A percentile compares a stretch with the other conserved stretches of the same genome.
Conservation (phyloP, 2,113 vertebrate species). For the Bombycilla garrulus region DNA sequence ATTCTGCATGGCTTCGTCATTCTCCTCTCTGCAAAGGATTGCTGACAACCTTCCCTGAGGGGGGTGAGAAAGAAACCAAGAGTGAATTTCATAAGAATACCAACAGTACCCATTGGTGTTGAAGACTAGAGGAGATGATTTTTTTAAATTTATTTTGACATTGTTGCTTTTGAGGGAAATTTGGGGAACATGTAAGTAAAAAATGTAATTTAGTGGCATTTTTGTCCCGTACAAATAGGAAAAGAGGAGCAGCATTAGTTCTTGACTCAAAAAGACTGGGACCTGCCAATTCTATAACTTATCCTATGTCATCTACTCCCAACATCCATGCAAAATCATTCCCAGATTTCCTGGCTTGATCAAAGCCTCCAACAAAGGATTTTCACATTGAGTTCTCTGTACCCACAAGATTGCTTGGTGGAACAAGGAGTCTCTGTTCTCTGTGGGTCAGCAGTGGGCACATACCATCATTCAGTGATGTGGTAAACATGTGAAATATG, state of each 20-base stretch:
- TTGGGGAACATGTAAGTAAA: neutral
- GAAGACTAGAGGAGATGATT: neutral
- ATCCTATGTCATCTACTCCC: neutral
- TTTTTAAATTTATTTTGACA: neutral
- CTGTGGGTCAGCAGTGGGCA: neutral
- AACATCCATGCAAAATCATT: neutral
- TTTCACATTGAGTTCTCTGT: neutral
- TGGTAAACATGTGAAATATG: neutral
- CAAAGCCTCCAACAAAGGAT: neutral
- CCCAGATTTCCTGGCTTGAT: neutral
- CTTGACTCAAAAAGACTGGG: neutral
- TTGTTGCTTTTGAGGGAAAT: neutral
- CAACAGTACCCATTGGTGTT: too few species aligned
- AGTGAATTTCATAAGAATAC: neutral
- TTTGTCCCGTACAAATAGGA: neutral
- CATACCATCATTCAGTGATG: neutral
- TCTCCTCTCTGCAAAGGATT: neutral
- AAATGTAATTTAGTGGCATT: neutral
- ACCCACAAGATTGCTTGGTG: neutral
- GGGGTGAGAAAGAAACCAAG: accelerated
- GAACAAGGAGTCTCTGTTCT: neutral
- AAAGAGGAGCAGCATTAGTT: neutral
- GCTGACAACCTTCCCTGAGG: neutral
- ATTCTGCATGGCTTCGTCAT: neutral
- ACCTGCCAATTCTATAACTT: neutral